phyloP scores from a whole-genome alignment of 2,888 invertebrate genomes.

The Lochmaea crataegi region DNA sequence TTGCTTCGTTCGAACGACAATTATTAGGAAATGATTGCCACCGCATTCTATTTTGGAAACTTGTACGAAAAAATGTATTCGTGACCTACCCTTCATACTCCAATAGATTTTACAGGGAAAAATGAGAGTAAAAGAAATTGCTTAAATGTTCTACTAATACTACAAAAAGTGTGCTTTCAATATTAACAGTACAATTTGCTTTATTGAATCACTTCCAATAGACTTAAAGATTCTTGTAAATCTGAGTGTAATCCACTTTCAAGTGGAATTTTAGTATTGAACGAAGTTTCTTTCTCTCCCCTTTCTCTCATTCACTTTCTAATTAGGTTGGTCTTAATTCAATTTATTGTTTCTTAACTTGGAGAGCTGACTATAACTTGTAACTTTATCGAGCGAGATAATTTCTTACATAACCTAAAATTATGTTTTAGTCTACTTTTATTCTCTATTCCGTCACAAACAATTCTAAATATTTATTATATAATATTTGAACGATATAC shows the following conservation, averaged over 20 bases:
- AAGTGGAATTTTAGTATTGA: conserved; percentile 26
- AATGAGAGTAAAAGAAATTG: too few relatives aligned
- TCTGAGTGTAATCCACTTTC: conserved; percentile 21
- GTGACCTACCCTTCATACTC: too few relatives aligned
- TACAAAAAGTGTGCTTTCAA: too few relatives aligned
- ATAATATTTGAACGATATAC: too few relatives aligned
- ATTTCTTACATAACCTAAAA: too few relatives aligned
- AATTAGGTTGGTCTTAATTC: conserved; percentile 35
- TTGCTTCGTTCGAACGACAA: neutral
- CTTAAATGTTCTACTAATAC: too few relatives aligned
- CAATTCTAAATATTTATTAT: too few relatives aligned
- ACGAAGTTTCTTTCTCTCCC: conserved; percentile 25
- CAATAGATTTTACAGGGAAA: too few relatives aligned
- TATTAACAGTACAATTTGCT: too few relatives aligned
- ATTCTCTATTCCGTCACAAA: too few relatives aligned
- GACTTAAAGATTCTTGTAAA: conserved; percentile 7
- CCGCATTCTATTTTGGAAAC: neutral
- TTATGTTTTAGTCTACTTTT: too few relatives aligned
- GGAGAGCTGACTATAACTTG: conserved; percentile 20
- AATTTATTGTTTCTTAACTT: conserved; percentile 30
- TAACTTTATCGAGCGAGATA: conserved; percentile 19
- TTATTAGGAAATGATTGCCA: neutral
- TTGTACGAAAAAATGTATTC: too few relatives aligned
- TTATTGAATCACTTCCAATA: neutral
- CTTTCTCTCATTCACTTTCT: conserved; percentile 32